phyloP scores from a whole-genome alignment of 2,888 invertebrate genomes.

The Troides aeacus region DNA sequence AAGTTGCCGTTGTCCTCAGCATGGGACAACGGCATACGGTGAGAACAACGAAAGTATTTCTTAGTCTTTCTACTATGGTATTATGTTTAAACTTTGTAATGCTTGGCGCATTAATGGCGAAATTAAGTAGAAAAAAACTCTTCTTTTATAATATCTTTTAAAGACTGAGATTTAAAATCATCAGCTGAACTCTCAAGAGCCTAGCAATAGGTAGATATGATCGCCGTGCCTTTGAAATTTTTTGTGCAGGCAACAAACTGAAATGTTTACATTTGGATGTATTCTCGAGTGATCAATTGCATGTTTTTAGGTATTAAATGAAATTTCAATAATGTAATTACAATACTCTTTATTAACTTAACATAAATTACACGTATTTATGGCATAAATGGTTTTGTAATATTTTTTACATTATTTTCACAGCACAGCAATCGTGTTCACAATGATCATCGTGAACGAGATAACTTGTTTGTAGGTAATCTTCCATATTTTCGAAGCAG shows the following conservation, averaged over 20 bases:
- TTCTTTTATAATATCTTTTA: too few species aligned
- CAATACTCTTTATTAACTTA: slow-evolving; percentile 27
- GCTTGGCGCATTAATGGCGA: too few species aligned
- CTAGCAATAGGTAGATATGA: too few species aligned
- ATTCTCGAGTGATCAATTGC: neutral
- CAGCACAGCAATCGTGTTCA: slow-evolving; percentile 65
- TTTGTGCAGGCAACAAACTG: neutral
- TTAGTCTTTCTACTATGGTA: too few species aligned
- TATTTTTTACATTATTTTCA: slow-evolving; percentile 33
- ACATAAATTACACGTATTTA: slow-evolving; percentile 39
- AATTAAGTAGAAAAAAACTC: too few species aligned
- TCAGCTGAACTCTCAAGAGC: too few species aligned
- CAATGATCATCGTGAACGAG: slow-evolving; percentile 66
- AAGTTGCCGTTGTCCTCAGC: too few species aligned
- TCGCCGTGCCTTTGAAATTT: neutral
- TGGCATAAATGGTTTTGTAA: slow-evolving; percentile 36
- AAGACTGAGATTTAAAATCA: too few species aligned
- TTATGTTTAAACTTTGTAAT: too few species aligned
- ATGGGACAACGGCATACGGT: too few species aligned
- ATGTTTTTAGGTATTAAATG: neutral
- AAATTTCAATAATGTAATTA: slow-evolving; percentile 11
- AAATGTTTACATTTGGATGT: neutral
- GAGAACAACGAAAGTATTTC: too few species aligned
- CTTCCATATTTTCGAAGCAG: neutral
- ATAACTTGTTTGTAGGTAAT: slow-evolving; percentile 48